Evolutionary conservation across 2,113 vertebrate genomes (phyloP).

Genomic region (Dolichotis patagonum): DNA sequence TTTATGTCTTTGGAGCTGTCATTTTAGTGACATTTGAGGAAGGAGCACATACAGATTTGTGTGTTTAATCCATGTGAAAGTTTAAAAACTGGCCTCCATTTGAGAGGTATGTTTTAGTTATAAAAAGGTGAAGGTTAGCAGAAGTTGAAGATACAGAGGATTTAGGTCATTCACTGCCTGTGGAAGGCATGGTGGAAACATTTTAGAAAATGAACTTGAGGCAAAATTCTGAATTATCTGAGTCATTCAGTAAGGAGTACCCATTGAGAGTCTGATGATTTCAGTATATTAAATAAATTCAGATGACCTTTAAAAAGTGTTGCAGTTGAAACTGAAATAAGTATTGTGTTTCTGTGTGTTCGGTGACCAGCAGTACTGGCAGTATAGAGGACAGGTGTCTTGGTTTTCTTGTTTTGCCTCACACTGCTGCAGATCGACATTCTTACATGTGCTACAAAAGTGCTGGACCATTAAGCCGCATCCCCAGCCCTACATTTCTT

Average conservation of each 20-base stretch:
- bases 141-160: not conserved
- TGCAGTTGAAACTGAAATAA: not conserved
- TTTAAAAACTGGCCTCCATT: not conserved
- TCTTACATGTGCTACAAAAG: not conserved
- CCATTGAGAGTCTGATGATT: not conserved
- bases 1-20: not conserved
- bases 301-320: not conserved
- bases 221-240: not conserved
- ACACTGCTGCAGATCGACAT: not conserved
- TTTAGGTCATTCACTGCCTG: not conserved
- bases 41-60: not conserved
- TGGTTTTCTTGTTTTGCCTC: not conserved
- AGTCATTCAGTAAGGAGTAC: not conserved
- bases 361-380: not conserved
- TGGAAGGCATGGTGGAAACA: not conserved
- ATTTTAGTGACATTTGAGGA: not conserved
- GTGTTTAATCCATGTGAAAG: not conserved
- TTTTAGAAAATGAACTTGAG: constrained; percentile 13
- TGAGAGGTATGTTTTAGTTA: not conserved
- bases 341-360: not conserved
- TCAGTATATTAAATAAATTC: not conserved
- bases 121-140: not conserved
- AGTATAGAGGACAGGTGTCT: not conserved
- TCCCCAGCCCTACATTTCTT: not conserved
- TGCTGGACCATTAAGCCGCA: not conserved